Evolutionary conservation across 2,797 vertebrate species (phyloP), one percentile per base, ranked within the genome.

Genomic region (Ctenopoma kingsleyae): DNA sequence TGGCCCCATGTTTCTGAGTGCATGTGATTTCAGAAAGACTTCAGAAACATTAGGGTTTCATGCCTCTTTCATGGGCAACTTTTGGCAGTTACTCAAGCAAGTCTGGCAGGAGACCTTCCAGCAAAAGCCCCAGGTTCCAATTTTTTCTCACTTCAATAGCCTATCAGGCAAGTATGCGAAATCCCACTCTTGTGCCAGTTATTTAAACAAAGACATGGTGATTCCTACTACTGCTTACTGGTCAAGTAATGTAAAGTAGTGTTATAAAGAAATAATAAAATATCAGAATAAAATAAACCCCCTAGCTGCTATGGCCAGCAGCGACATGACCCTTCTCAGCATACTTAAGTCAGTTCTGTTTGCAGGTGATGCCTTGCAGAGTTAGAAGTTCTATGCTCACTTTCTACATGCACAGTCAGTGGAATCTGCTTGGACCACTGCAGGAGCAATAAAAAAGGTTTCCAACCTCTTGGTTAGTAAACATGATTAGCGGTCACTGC

Each of bases 21-120:
- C 54, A 10, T 43, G n/a, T 4, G 49, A 75, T 52, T 79, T 68
- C 71, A 70, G 46, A 78, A 40, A 53, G 65, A 74, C 49, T 67
- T 59, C 10, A 44, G 43, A 67, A 74, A 52, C 23, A 10, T 50
- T 72, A 17, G 12, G 53, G 36, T 73, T 80, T 83, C 44, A 67
- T 66, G 43, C 27, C 66, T 3, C 6, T 74, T 66, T 68, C 12
- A 63, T 56, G 17, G 44, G 19, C 40, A 57, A 19, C 30, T 36
- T 62, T 56, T 68, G 59, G 60, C 53, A 68, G 20, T 38, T 55
- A 32, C 41, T 71, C 46, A 67, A 63, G n/a, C 32, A 20, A 49
- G 15, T 35, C 30, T 66, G 49, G 64, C 56, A 67, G 60, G 36
- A 74, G 51, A 67, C 52, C 17, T 47, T 49, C 38, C 17, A 35